Evolutionary conservation across 2,113 vertebrate genomes (phyloP), one percentile per base, ranked within the genome.

Genomic region (Pleuronectes platessa): DNA sequence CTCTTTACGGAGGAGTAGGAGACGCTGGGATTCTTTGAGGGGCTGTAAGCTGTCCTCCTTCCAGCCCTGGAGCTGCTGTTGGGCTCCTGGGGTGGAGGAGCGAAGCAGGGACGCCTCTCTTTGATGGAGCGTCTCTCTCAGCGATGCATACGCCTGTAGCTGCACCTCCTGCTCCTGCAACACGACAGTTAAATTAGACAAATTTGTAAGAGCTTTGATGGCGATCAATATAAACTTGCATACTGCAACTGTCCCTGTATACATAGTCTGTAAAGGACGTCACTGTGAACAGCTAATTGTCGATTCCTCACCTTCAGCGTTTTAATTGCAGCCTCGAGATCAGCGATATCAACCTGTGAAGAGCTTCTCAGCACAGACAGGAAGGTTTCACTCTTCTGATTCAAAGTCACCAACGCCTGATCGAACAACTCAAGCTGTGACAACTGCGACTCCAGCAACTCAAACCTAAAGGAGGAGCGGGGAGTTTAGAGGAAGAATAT

Each of bases 301-400:
- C 74, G 61, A 79, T 77, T 72, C 71, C 71, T 90, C 94, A 99
- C 98, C 97, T 96, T 95, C 82, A 96, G 93, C 64, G 94, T 91
- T 58, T 87, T 84, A n/a, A 93, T 37, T 75, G 95, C 91, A 62
- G 89, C 71, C 2, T 94, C 91, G 54, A 95, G 93, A 86, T 98
- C 94, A 26, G 75, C 78, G 40, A 95, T 83, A 76, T 90, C 94
- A 76, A 99, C 95, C 86, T 95, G 95, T 61, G 95, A 96, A 62
- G 96, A 95, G 17, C 76, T 88, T 76, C 97, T 96, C 55, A 99
- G 85, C 73, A 92, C 92, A 76, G 91, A 91, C 60, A 96, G 94
- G 74, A 98, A 96, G 76, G 93, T 90, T 83, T 97, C 96, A 83
- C 96, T 96, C 94, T 95, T 98, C 51, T 96, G 92, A 27, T 95